Evolutionary conservation across 2,888 invertebrate species (phyloP), one percentile per base, ranked within the genome.

Genomic region (Aleiodes testaceus): DNA sequence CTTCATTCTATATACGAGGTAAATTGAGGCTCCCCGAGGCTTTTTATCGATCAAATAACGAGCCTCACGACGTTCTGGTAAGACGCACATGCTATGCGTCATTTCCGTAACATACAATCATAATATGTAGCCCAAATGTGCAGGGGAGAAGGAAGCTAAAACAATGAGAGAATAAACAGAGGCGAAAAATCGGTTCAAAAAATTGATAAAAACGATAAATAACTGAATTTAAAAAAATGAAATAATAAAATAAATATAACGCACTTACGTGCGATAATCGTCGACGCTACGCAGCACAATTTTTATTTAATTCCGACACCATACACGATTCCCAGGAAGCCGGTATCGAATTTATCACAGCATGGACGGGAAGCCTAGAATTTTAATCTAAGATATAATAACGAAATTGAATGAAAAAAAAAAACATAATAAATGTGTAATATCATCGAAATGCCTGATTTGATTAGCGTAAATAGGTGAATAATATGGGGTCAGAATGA

Each of bases 281-380:
- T 47, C 26, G 26, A 9, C 16, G n/a, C 66, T 55, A 16, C 50
- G 36, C 50, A 42, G 52, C 59, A 52, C 11, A 16, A 45, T 36
- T 14, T 36, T 11, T 47, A 26, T 26, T 36, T 9, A 12, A 12
- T 22, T 14, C 6, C 22, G 22, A n/a, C n/a, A 20, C 45, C 63
- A 36, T 6, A 26, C 59, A 52, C 52, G 49, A 26, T 64, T 36
- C 78, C 77, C 81, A 82, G 84, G 82, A 84, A 84, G 81, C 79
- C 74, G 78, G 79, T 84, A 82, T 83, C 82, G 78, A 80, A 80
- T 82, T 84, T 85, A 85, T 85, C 84, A 82, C 82, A 84, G 80
- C 79, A 79, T 78, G 44, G 75, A 82, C 84, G 82, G 84, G 81
- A 85, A 83, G 81, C 79, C 78, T 59, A 59, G 59, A 42, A 42